These are phyloP conservation scores for Calosoma granatense DNA, from an alignment of 1,140 invertebrate species.

Conservation along the genomic window DNA sequence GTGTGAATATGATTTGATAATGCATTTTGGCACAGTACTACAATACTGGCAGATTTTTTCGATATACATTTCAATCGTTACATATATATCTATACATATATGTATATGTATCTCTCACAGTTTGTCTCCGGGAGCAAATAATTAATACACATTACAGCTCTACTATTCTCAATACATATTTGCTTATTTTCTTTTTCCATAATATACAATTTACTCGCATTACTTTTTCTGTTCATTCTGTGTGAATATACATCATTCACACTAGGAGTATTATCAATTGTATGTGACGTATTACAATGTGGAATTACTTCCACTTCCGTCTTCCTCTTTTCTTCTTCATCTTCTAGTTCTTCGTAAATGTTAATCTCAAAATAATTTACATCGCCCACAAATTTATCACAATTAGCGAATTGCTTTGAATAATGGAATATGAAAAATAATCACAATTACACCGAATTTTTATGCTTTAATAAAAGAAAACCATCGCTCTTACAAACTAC, in stretches of 20 bases:
- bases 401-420: constrained; percentile 2
- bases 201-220: background rate
- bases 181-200: background rate
- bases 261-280: background rate
- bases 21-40: constrained; percentile 6
- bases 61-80: background rate
- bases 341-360: background rate
- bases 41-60: background rate
- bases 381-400: background rate
- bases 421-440: constrained; percentile 1
- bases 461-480: background rate
- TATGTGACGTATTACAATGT: background rate
- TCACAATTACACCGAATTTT: background rate
- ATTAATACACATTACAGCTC: background rate
- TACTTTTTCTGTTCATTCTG: too few relatives aligned
- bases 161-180: background rate
- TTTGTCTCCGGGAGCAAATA: background rate
- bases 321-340: too few relatives aligned
- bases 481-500: background rate
- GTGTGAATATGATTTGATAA: background rate
- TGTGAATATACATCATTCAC: background rate
- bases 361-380: constrained; percentile 9
- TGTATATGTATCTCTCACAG: too few relatives aligned
- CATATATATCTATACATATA: background rate
- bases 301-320: too few relatives aligned